phyloP scores from a whole-genome alignment of 2,888 invertebrate species.

The Xanthorhoe spadicearia region DNA sequence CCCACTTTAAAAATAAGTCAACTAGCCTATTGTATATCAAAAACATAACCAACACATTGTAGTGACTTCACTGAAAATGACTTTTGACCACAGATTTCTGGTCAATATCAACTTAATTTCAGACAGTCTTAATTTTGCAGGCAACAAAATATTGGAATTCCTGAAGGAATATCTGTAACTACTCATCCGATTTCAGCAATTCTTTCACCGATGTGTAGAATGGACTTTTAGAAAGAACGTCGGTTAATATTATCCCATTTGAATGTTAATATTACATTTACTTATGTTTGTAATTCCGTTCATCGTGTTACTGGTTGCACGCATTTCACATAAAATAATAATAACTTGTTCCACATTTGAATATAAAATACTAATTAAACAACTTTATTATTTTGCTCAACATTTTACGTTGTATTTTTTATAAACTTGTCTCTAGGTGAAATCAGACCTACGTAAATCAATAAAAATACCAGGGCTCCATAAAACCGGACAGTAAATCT shows the following conservation, averaged over 20 bases:
- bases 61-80: too few relatives aligned
- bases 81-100: too few relatives aligned
- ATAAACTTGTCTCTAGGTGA: slow-evolving; percentile 13
- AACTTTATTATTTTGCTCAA: not conserved
- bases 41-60: too few relatives aligned
- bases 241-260: too few relatives aligned
- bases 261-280: too few relatives aligned
- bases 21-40: too few relatives aligned
- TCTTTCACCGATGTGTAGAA: not conserved
- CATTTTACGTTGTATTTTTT: not conserved
- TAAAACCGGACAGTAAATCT: slow-evolving; percentile 23
- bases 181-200: too few relatives aligned
- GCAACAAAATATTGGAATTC: too few relatives aligned
- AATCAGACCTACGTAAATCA: slow-evolving; percentile 18
- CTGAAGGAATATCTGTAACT: too few relatives aligned
- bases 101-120: too few relatives aligned
- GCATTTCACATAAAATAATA: not conserved
- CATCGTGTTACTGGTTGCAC: not conserved
- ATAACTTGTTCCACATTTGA: not conserved
- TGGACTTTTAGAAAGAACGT: not conserved
- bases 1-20: too few relatives aligned
- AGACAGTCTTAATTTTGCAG: too few relatives aligned
- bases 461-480: slow-evolving; percentile 15
- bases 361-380: not conserved
- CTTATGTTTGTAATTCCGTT: not conserved